Base-by-base conservation (phyloP, 2,888 invertebrate genomes). In the Oscheius sp. region DNA sequence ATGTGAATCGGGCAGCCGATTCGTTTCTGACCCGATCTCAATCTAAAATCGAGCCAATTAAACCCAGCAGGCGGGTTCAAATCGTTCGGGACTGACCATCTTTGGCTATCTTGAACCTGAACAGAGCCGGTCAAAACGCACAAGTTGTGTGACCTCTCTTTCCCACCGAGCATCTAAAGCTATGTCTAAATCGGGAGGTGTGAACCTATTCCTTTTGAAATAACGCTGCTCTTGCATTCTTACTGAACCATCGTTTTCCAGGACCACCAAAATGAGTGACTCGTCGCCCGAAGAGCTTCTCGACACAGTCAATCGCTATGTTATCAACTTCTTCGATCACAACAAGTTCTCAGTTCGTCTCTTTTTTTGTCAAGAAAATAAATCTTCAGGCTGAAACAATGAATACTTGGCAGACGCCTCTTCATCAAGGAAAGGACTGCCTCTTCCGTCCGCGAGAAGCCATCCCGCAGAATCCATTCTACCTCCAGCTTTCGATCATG, bases 361-460 rank as follows among this genome's bases (percentile, higher is more conserved):
- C 2, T 21, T 47, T 50, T 32, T 60, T 35, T 60, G 29, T 57
- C 29, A 2, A 3, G 10, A 42, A 37, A 2, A n/a, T 29, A 60
- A 62, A 42, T 48, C 5, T 63, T 65, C 29, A 65, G 65, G 13
- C 47, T 21, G 32, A 32, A 47, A 48, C 48, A 2, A 21, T 51
- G 50, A 33, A 48, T 13, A 5, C 50, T 7, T 65, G 48, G 48
- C 10, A 65, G 50, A 50, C 50, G 3, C 1, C 50, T 33, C 13
- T 65, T 10, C 65, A 65, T 13, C 47, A 21, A n/a, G 65, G 65
- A 10, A 65, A 50, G 47, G 65, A 65, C 13, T 65, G 50, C 32
- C 42, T 10, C n/a, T 65, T 48, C 42, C 62, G 62, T 13, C 42
- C 42, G 10, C 13, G 62, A 7, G 62, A 47, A 2, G 42, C 13